Conservation (phyloP, 2,888 invertebrate species). For the Lordiphosa fenestrarum region DNA sequence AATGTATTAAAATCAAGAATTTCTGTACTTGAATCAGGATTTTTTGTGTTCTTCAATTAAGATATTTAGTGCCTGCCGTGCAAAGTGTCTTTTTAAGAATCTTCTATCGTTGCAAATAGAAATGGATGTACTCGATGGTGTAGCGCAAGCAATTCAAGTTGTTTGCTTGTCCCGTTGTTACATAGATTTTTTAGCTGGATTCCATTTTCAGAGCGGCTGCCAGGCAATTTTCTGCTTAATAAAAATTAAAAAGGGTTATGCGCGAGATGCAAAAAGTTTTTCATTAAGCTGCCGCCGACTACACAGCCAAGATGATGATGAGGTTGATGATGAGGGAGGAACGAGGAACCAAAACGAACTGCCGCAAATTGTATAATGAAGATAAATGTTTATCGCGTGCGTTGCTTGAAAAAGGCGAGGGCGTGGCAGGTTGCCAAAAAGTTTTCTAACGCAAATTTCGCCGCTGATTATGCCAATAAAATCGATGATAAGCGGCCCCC, state of each 20-base stretch:
- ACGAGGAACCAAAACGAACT: conserved; percentile 15
- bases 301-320: conserved; percentile 30
- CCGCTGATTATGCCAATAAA: conserved; percentile 73
- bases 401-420: conserved; percentile 24
- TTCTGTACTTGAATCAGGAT: too few species aligned
- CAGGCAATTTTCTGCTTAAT: conserved; percentile 70
- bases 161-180: conserved; percentile 28
- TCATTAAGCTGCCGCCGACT: conserved; percentile 58
- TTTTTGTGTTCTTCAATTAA: too few species aligned
- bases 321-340: conserved; percentile 18
- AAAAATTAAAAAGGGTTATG: conserved; percentile 69
- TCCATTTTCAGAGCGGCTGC: conserved; percentile 29
- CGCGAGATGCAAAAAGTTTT: conserved; percentile 55
- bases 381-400: conserved; percentile 69
- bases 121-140: too few species aligned
- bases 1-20: too few species aligned
- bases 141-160: conserved; percentile 13
- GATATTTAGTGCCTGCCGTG: too few species aligned
- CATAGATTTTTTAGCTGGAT: conserved; percentile 33
- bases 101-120: too few species aligned
- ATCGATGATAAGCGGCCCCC: conserved; percentile 59
- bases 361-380: conserved; percentile 69
- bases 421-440: conserved; percentile 66
- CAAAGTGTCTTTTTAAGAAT: too few species aligned
- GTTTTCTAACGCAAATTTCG: conserved; percentile 59